Evolutionary conservation across 2,113 vertebrate species (phyloP).

Genomic region (Rana temporaria): DNA sequence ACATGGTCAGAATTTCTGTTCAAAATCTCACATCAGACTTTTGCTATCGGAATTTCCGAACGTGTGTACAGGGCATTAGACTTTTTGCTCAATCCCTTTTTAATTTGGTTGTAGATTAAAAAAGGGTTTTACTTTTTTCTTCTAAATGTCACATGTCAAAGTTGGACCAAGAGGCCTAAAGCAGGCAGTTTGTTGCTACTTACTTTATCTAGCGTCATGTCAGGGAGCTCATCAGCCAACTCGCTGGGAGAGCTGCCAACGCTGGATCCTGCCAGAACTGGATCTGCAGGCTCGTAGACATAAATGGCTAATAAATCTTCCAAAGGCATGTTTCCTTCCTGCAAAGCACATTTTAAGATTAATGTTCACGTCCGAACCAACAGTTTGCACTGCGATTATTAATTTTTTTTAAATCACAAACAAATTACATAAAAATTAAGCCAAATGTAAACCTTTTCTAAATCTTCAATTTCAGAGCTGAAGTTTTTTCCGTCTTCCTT

Average conservation of each 20-base stretch:
- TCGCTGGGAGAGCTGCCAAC: conserved; percentile 93
- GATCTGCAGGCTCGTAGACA: conserved; percentile 87
- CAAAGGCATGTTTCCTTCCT: conserved; percentile 97
- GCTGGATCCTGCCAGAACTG: conserved; percentile 83
- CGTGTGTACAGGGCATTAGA: too few species aligned
- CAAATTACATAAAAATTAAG: neutral
- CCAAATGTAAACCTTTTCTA: conserved; percentile 86
- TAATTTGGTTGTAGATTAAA: too few species aligned
- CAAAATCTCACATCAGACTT: too few species aligned
- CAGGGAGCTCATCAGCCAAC: conserved; percentile 93
- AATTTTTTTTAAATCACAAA: too few species aligned
- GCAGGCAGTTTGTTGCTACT: conserved; percentile 53
- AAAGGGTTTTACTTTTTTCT: too few species aligned
- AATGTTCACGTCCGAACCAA: too few species aligned
- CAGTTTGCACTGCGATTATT: too few species aligned
- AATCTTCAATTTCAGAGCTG: conserved; percentile 92
- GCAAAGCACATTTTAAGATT: conserved; percentile 48
- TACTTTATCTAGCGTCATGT: conserved; percentile 98
- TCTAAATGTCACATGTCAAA: too few species aligned
- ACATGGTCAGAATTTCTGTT: too few species aligned
- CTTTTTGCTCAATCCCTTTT: neutral
- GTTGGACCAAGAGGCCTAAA: neutral
- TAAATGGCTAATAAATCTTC: conserved; percentile 95
- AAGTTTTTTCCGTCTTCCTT: conserved; percentile 91
- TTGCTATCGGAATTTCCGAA: too few species aligned